Conservation (phyloP, 35 echinoderm and acorn worm genomes). For the Strongylocentrotus purpuratus region DNA sequence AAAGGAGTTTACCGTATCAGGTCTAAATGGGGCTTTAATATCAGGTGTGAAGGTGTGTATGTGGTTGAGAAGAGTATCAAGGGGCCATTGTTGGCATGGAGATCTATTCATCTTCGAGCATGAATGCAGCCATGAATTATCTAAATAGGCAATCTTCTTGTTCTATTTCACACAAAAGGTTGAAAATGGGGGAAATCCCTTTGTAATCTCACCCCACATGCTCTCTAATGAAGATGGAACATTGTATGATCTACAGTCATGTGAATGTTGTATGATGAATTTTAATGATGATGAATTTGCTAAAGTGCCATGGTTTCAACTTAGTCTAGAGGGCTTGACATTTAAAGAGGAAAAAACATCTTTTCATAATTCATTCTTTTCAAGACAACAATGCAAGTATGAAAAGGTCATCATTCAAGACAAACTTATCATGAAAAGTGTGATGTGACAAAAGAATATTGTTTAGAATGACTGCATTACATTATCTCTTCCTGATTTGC, state of each 20-base stretch:
- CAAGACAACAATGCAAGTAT: neutral
- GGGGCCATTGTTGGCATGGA: neutral
- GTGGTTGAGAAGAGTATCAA: neutral
- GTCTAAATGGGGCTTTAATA: neutral
- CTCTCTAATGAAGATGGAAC: neutral
- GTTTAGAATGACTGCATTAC: neutral
- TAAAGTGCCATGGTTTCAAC: neutral
- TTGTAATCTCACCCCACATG: neutral
- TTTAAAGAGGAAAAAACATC: neutral
- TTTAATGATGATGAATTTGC: neutral
- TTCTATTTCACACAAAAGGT: neutral
- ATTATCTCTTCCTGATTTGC: neutral
- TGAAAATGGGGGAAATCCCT: neutral
- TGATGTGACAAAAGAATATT: neutral
- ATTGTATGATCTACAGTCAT: neutral
- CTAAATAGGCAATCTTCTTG: neutral
- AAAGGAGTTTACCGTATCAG: neutral
- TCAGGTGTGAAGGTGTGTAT: neutral
- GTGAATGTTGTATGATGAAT: neutral
- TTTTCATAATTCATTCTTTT: neutral
- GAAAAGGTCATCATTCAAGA: neutral
- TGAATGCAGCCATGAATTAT: conserved; percentile 2
- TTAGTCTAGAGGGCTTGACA: neutral
- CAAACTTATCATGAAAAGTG: neutral
- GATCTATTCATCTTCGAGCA: neutral